A percentile compares a stretch with the other conserved stretches of the same genome.
These are phyloP conservation scores for Heteronetta atricapilla DNA, from an alignment of 2,113 vertebrate genomes.

Conservation along the genomic window DNA sequence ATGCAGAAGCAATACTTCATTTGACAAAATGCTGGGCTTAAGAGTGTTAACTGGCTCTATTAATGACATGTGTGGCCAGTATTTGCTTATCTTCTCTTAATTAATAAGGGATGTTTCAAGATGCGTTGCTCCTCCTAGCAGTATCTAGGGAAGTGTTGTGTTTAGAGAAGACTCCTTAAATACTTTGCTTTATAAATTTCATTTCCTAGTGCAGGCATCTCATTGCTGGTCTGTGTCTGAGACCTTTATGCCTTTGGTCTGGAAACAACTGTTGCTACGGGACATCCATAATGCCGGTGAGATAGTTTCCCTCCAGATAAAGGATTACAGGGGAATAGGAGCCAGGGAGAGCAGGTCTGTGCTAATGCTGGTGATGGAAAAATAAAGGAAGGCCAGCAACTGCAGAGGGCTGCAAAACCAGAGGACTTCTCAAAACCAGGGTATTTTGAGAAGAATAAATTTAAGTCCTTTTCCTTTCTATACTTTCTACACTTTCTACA, in stretches of 20 bases:
- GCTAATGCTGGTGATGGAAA: background rate
- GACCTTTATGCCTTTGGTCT: background rate
- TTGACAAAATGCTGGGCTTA: background rate
- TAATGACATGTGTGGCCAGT: background rate
- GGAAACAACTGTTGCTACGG: background rate
- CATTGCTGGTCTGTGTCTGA: background rate
- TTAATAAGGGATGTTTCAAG: background rate
- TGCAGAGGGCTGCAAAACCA: background rate
- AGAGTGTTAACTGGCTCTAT: background rate
- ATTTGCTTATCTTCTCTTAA: background rate
- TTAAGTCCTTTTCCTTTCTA: background rate
- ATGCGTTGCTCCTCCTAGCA: background rate
- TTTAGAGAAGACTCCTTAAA: background rate
- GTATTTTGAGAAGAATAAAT: background rate
- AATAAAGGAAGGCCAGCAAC: background rate
- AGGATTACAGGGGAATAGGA: background rate
- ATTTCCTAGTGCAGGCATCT: background rate
- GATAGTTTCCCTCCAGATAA: background rate
- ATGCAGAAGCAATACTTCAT: background rate
- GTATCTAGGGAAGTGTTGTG: too few species aligned
- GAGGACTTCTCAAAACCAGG: too few species aligned
- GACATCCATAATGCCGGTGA: background rate
- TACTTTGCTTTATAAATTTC: background rate
- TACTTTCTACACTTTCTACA: background rate
- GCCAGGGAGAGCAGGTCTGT: background rate